Percentiles rank a stretch among this genome's conserved stretches.
Conservation (phyloP, 2,888 invertebrate species). For the Selenia dentaria region DNA sequence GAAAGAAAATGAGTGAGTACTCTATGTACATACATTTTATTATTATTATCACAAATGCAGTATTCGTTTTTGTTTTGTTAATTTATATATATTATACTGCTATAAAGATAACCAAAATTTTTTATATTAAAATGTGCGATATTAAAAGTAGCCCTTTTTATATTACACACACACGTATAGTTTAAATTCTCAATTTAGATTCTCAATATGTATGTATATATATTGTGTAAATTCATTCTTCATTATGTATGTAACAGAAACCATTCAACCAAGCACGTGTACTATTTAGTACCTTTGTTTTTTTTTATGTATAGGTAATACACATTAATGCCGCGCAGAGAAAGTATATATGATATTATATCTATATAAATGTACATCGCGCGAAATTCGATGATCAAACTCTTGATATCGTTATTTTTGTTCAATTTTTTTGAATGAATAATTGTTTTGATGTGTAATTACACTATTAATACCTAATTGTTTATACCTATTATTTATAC, state of each 20-base stretch:
- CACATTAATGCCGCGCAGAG: slow-evolving; percentile 29
- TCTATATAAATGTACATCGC: slow-evolving; percentile 12
- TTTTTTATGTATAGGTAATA: slow-evolving; percentile 22
- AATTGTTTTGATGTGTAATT: slow-evolving; percentile 1
- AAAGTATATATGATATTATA: slow-evolving; percentile 25
- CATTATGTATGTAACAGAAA: slow-evolving; percentile 21
- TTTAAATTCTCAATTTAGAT: slow-evolving; percentile 26
- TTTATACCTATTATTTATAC: too few species aligned
- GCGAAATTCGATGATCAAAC: not conserved
- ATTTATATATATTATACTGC: slow-evolving; percentile 18
- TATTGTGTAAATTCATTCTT: slow-evolving; percentile 1
- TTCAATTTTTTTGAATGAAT: not conserved
- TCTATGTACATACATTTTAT: slow-evolving; percentile 27
- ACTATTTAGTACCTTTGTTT: slow-evolving; percentile 17
- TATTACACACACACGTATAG: slow-evolving; percentile 15
- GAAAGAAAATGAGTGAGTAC: too few species aligned
- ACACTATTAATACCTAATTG: slow-evolving; percentile 2
- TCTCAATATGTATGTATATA: slow-evolving; percentile 1
- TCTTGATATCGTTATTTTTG: not conserved
- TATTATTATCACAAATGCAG: slow-evolving; percentile 21
- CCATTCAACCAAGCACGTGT: slow-evolving; percentile 27
- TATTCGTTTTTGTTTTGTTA: slow-evolving; percentile 13
- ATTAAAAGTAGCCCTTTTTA: slow-evolving; percentile 24
- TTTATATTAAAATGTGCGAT: slow-evolving; percentile 24
- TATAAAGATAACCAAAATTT: slow-evolving; percentile 23